phyloP scores from a whole-genome alignment of 2,888 invertebrate genomes.

The Aradus depressus region DNA sequence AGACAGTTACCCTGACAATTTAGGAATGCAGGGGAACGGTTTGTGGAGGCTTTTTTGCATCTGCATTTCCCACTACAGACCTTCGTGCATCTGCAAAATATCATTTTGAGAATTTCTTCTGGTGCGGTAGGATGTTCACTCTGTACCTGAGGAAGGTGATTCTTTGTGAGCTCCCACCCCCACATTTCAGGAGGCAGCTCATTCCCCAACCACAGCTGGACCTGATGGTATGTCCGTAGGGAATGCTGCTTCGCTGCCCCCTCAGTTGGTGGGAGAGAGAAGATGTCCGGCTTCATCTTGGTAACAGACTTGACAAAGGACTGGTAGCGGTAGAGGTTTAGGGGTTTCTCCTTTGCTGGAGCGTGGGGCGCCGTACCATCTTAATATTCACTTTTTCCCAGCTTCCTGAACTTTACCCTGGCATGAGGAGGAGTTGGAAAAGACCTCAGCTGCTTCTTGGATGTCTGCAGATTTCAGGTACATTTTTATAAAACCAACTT shows the following conservation, averaged over 20 bases:
- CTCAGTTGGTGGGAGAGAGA: conserved; percentile 11
- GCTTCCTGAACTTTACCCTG: conserved; percentile 2
- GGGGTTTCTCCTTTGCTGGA: background rate
- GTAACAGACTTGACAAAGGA: conserved; percentile 2
- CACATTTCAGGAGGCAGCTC: conserved; percentile 17
- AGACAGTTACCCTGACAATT: too few relatives aligned
- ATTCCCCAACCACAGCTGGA: conserved; percentile 21
- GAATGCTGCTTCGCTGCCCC: conserved; percentile 18
- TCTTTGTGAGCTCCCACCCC: conserved; percentile 14
- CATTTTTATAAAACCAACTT: too few relatives aligned
- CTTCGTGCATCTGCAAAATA: conserved; percentile 8
- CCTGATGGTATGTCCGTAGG: conserved; percentile 17
- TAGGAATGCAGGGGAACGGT: too few relatives aligned
- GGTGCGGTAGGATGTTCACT: conserved; percentile 12
- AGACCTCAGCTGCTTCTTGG: conserved; percentile 5
- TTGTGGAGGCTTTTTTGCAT: conserved; percentile 1
- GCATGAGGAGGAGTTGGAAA: background rate
- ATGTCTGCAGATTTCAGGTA: too few relatives aligned
- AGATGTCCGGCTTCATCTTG: conserved; percentile 2
- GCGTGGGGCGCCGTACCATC: conserved; percentile 7
- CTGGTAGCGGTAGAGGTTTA: conserved; percentile 1
- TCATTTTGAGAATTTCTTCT: conserved; percentile 2
- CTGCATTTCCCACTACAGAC: conserved; percentile 7
- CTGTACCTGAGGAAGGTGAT: conserved; percentile 14
- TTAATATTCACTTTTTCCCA: conserved; percentile 3